Conservation (phyloP, 2,797 vertebrate genomes). For the Macroramphosus scolopax region DNA sequence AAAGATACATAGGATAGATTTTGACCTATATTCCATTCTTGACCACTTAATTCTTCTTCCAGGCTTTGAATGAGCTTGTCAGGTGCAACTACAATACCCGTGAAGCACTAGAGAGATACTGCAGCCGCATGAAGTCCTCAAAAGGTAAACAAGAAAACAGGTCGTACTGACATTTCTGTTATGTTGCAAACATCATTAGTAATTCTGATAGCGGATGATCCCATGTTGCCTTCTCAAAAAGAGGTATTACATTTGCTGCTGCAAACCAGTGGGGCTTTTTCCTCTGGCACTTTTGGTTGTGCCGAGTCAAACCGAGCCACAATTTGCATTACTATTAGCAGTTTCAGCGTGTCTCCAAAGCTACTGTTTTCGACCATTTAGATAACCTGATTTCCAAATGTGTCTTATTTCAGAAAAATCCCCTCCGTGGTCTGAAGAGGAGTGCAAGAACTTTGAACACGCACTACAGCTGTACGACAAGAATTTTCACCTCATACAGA, state of each 20-base stretch:
- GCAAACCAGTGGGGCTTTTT: too few relatives aligned
- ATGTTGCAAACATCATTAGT: too few relatives aligned
- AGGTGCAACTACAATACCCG: conserved; percentile 89
- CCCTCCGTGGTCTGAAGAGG: conserved; percentile 94
- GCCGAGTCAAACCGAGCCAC: too few relatives aligned
- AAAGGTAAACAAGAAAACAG: conserved; percentile 81
- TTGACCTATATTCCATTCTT: background rate
- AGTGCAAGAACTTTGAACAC: conserved; percentile 96
- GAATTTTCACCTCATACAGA: conserved; percentile 98
- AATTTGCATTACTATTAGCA: too few relatives aligned
- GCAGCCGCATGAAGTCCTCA: conserved; percentile 83
- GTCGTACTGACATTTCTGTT: too few relatives aligned
- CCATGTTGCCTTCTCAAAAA: too few relatives aligned
- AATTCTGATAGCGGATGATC: too few relatives aligned
- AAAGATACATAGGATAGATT: background rate
- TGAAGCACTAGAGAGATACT: conserved; percentile 88
- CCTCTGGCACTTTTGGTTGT: too few relatives aligned
- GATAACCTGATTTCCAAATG: background rate
- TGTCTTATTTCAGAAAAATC: conserved; percentile 81
- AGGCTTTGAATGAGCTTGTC: conserved; percentile 93
- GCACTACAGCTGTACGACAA: conserved; percentile 96
- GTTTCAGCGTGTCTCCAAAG: too few relatives aligned
- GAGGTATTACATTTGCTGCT: too few relatives aligned
- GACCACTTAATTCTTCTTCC: conserved; percentile 12
- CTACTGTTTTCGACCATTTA: too few relatives aligned